Conservation (phyloP, 2,888 invertebrate genomes). For the Willowsia nigromaculata region DNA sequence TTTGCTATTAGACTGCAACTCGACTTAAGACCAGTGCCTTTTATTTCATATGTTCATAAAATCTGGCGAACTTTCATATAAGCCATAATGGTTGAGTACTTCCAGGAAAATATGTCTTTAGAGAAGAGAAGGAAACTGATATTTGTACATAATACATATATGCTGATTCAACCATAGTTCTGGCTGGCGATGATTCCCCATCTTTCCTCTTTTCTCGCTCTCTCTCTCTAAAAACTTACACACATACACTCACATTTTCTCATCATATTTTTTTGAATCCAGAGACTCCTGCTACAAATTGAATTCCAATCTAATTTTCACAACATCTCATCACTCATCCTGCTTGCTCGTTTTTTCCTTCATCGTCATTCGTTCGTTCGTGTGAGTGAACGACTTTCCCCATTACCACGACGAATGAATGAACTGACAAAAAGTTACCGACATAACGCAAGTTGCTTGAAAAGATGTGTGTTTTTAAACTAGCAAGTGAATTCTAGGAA, state of each 20-base stretch:
- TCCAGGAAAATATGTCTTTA: too few species aligned
- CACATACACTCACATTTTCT: slow-evolving; percentile 57
- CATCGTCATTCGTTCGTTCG: slow-evolving; percentile 26
- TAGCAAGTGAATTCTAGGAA: too few species aligned
- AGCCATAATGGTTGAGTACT: background rate
- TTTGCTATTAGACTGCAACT: too few species aligned
- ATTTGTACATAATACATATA: background rate
- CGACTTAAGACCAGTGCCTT: too few species aligned
- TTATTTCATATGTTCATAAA: background rate
- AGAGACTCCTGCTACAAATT: slow-evolving; percentile 70
- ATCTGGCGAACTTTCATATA: background rate
- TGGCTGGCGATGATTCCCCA: slow-evolving; percentile 57
- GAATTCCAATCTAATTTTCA: slow-evolving; percentile 74
- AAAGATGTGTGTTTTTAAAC: too few species aligned
- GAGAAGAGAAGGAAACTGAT: background rate
- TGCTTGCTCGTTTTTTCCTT: slow-evolving; percentile 46
- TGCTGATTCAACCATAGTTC: background rate
- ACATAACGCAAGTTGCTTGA: background rate
- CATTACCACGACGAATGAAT: slow-evolving; percentile 60
- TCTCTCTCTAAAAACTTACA: slow-evolving; percentile 35
- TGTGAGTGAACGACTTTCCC: slow-evolving; percentile 60
- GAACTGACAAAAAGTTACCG: background rate
- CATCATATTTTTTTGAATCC: slow-evolving; percentile 71
- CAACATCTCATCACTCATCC: slow-evolving; percentile 73
- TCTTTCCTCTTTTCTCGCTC: slow-evolving; percentile 55